phyloP scores from a whole-genome alignment of 2,797 vertebrate genomes.

The Notamacropus eugenii region DNA sequence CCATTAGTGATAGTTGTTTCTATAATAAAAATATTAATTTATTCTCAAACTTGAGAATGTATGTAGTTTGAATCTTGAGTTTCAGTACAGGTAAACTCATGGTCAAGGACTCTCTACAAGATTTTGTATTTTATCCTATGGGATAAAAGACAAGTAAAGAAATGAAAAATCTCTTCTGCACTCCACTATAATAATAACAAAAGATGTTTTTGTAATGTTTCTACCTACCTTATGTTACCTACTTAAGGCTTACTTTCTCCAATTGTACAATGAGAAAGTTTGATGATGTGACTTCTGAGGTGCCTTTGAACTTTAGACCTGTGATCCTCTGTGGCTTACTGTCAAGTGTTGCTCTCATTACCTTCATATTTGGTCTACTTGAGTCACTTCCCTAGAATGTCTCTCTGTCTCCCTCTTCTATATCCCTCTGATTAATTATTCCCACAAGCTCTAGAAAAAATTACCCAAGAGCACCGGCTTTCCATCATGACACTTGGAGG shows the following conservation, averaged over 20 bases:
- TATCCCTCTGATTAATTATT: background rate
- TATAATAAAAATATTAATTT: background rate
- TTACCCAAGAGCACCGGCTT: background rate
- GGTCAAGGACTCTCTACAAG: background rate
- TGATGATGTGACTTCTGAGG: background rate
- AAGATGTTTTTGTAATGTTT: background rate
- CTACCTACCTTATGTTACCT: background rate
- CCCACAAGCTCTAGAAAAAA: background rate
- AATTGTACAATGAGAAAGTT: background rate
- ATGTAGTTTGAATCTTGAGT: background rate
- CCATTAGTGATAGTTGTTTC: background rate
- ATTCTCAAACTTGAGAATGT: background rate
- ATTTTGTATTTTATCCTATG: background rate
- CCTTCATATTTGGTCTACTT: background rate
- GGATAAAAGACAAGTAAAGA: background rate
- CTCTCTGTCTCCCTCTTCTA: background rate
- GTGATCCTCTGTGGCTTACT: background rate
- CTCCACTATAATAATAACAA: background rate
- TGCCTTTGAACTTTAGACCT: background rate
- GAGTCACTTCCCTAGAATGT: background rate
- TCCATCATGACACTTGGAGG: background rate
- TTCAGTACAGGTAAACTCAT: background rate
- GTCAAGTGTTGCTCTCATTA: background rate
- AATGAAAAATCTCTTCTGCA: background rate
- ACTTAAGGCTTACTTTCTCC: background rate